phyloP scores from a whole-genome alignment of 2,113 vertebrate species.

The Osmerus eperlanus region DNA sequence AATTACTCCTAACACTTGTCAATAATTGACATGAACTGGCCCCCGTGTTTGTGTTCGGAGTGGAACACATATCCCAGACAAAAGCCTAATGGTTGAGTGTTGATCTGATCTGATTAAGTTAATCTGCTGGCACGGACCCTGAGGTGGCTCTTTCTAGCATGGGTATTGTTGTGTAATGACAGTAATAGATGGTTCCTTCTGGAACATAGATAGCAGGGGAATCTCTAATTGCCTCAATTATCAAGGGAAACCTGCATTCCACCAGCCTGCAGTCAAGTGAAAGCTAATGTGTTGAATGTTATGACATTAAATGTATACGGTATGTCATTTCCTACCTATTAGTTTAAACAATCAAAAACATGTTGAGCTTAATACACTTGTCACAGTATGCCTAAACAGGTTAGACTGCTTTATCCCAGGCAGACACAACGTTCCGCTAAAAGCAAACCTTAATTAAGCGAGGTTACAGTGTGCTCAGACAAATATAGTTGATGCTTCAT shows the following conservation, averaged over 20 bases:
- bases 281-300: constrained; percentile 24
- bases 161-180: constrained; percentile 48
- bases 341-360: constrained; percentile 25
- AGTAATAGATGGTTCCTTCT: constrained; percentile 54
- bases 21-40: constrained; percentile 57
- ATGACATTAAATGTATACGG: constrained; percentile 16
- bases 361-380: not conserved
- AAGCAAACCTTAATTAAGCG: not conserved
- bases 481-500: not conserved
- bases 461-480: not conserved
- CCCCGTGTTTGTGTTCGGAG: constrained; percentile 22
- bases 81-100: constrained; percentile 47
- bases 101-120: constrained; percentile 66
- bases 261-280: constrained; percentile 34
- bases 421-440: not conserved
- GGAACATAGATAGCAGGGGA: constrained; percentile 44
- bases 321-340: constrained; percentile 30
- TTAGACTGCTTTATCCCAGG: no score
- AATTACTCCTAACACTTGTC: constrained; percentile 53
- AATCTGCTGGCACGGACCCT: constrained; percentile 41
- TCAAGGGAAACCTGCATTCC: constrained; percentile 61
- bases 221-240: constrained; percentile 67
- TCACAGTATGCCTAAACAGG: not conserved
- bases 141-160: constrained; percentile 43
- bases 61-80: constrained; percentile 4